Percentiles rank a stretch among this genome's conserved stretches.
Evolutionary conservation across 2,888 invertebrate species (phyloP).

Genomic region (Fabriciana adippe): DNA sequence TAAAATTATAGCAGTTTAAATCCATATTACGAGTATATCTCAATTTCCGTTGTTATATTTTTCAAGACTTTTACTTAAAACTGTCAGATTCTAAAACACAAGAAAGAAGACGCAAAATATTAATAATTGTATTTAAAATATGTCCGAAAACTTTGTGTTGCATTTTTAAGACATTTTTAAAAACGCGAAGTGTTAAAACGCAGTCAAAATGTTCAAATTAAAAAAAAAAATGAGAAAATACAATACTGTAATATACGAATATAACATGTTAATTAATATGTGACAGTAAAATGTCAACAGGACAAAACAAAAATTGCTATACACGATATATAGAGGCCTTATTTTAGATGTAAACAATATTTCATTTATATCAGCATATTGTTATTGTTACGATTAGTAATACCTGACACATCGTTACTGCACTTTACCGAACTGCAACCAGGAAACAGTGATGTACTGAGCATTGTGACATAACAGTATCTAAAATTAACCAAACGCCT

Average conservation of each 20-base stretch:
- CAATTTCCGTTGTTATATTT: neutral
- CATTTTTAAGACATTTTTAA: too few species aligned
- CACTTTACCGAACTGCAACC: slow-evolving; percentile 36
- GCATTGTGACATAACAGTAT: slow-evolving; percentile 68
- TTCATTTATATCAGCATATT: slow-evolving; percentile 6
- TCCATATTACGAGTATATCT: neutral
- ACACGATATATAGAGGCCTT: neutral
- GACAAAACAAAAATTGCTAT: neutral
- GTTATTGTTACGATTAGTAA: neutral
- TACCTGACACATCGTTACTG: slow-evolving; percentile 25
- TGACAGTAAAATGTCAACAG: too few species aligned
- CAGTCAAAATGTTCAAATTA: too few species aligned
- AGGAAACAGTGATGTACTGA: slow-evolving; percentile 38
- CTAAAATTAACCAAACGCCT: slow-evolving; percentile 71
- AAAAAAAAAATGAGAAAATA: too few species aligned
- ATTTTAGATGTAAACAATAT: neutral
- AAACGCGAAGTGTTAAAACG: too few species aligned
- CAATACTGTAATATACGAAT: too few species aligned
- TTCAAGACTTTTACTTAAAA: too few species aligned
- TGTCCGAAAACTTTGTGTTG: too few species aligned
- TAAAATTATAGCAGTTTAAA: neutral
- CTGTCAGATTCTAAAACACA: too few species aligned
- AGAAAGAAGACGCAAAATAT: too few species aligned
- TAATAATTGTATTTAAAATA: too few species aligned
- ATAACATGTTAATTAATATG: too few species aligned